Conservation (phyloP, 2,113 vertebrate species). For the Etheostoma spectabile region DNA sequence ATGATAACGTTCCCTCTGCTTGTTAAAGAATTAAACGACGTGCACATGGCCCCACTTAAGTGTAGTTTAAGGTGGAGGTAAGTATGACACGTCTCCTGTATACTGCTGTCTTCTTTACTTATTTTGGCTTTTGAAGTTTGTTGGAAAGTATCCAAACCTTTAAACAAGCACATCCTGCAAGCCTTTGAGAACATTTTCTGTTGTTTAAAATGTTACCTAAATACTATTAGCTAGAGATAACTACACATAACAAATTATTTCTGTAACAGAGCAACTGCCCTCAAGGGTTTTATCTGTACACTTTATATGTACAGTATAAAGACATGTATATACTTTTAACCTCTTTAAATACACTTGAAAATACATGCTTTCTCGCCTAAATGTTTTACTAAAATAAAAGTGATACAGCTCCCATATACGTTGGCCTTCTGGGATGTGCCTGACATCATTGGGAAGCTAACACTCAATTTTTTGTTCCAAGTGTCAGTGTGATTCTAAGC, state of each 20-base stretch:
- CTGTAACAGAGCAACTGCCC: not conserved
- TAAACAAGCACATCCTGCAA: not conserved
- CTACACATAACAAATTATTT: no score
- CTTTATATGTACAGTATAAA: no score
- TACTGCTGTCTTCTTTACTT: not conserved
- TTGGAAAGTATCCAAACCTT: not conserved
- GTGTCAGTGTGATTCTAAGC: no score
- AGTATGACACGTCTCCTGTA: not conserved
- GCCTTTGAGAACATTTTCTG: not conserved
- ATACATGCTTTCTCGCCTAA: no score
- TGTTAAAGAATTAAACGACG: conserved; percentile 39
- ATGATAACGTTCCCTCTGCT: conserved; percentile 48
- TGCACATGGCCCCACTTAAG: not conserved
- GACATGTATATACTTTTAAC: no score
- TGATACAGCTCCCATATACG: no score
- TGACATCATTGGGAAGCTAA: no score
- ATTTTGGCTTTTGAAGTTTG: not conserved
- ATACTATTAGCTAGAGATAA: not conserved
- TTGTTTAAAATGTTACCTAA: not conserved
- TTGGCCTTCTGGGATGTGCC: no score
- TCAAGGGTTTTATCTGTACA: not conserved
- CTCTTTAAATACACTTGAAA: no score
- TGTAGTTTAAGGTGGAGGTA: not conserved
- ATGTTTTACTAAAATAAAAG: no score
- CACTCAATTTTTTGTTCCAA: no score